Base-by-base conservation (phyloP, 2,888 invertebrate species). In the Tipula helvola region DNA sequence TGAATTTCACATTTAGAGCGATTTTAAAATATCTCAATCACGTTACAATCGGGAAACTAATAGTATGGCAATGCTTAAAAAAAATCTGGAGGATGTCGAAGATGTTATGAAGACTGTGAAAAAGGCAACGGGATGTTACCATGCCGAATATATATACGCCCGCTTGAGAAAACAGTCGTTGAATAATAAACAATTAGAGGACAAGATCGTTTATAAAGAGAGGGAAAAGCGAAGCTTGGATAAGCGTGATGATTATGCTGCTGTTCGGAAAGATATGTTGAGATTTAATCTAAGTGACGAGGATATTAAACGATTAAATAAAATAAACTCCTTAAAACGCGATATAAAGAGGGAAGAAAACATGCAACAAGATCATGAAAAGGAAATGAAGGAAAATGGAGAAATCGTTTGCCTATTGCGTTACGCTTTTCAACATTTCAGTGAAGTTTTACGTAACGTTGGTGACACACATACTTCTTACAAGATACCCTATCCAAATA, bases 31-130 rank as follows among this genome's bases (percentile, higher is more conserved):
- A 84, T 87, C 89, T 86, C 87, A 89, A 12, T 89, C 90, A 86
- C 90, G 90, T 5, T 91, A 91, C 87, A 89, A 90, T 7, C 89
- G 91, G 0, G 91, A 91, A 88, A 91, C 91, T 0, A 88, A 88
- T n/a, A 90, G 90, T 87, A 91, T 91, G 91, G 84, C 89, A 71
- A 88, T 90, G 2, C 88, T 91, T 3, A 90, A 90, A 86, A 87
- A 88, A 83, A 89, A 90, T 42, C 87, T 90, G 3, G 90, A 91
- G 86, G 88, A 89, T 1, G 88, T 91, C 71, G 91, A 91, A 87
- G 88, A 88, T 41, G 89, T 89, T 2, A 91, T 91, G 44, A 90
- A 90, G 87, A 89, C 89, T 87, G 89, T 91, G 2, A 91, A 91
- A 87, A 90, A 89, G 88, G 90, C 90, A 2, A 91, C 91, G 7